phyloP scores from a whole-genome alignment of 2,888 invertebrate species.

The Andrena bicolor region DNA sequence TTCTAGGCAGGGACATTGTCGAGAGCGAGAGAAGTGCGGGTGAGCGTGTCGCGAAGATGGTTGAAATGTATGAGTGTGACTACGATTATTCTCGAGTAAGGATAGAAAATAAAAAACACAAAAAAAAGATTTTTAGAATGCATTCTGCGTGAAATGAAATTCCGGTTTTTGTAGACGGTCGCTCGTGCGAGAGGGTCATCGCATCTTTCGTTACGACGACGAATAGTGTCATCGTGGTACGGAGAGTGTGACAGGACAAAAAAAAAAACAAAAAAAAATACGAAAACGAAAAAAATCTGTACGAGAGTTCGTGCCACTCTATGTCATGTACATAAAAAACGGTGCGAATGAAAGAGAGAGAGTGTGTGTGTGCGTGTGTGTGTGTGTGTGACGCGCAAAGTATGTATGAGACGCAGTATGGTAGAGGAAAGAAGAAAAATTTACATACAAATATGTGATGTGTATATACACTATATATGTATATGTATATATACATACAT shows the following conservation, averaged over 20 bases:
- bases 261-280: constrained; percentile 39
- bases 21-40: background rate
- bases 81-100: constrained; percentile 30
- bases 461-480: constrained; percentile 66
- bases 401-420: constrained; percentile 27
- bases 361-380: too few species aligned
- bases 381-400: constrained; percentile 28
- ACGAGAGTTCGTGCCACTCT: constrained; percentile 79
- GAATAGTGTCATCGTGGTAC: constrained; percentile 42
- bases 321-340: constrained; percentile 76
- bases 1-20: constrained; percentile 7
- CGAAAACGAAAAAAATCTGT: constrained; percentile 70
- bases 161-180: constrained; percentile 51
- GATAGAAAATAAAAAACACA: constrained; percentile 25
- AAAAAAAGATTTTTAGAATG: constrained; percentile 40
- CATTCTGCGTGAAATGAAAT: constrained; percentile 44
- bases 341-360: constrained; percentile 32
- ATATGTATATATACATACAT: constrained; percentile 24
- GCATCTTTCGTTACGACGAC: constrained; percentile 29
- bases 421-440: constrained; percentile 51
- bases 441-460: constrained; percentile 70
- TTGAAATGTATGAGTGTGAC: constrained; percentile 36
- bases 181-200: constrained; percentile 45
- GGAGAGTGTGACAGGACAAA: constrained; percentile 17
- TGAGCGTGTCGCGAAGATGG: constrained; percentile 1